These are phyloP conservation scores for Ellobium chinense DNA, from an alignment of 2,888 invertebrate species.

Conservation along the genomic window DNA sequence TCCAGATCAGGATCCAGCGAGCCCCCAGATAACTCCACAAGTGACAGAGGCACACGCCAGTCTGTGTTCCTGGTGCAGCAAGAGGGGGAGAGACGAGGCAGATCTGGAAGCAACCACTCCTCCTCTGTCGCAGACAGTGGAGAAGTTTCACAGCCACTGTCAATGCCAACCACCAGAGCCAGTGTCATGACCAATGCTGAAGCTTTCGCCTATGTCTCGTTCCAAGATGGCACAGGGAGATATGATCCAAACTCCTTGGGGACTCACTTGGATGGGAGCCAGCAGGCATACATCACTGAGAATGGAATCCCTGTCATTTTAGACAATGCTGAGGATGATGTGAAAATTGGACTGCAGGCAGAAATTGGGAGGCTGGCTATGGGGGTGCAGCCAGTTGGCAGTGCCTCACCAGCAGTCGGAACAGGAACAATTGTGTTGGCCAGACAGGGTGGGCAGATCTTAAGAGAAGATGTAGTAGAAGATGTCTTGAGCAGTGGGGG, in stretches of 20 bases:
- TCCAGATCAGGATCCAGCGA: not conserved
- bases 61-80: not conserved
- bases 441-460: not conserved
- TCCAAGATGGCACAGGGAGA: not conserved
- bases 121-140: not conserved
- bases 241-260: not conserved
- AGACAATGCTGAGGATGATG: slow-evolving; percentile 28
- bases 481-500: slow-evolving; percentile 31
- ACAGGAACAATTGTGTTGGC: not conserved
- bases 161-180: not conserved
- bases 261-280: not conserved
- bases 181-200: not conserved
- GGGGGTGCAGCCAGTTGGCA: not conserved
- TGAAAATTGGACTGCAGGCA: not conserved
- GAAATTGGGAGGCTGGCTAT: not conserved
- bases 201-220: slow-evolving; percentile 1
- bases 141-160: not conserved
- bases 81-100: no score
- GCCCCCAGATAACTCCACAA: not conserved
- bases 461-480: slow-evolving; percentile 1
- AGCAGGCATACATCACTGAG: slow-evolving; percentile 24
- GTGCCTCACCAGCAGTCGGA: not conserved
- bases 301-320: slow-evolving; percentile 32
- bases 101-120: not conserved
- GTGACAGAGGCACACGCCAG: not conserved